Evolutionary conservation across 2,113 vertebrate genomes (phyloP), one percentile per base, ranked within the genome.

Genomic region (Heterotilapia buettikoferi): DNA sequence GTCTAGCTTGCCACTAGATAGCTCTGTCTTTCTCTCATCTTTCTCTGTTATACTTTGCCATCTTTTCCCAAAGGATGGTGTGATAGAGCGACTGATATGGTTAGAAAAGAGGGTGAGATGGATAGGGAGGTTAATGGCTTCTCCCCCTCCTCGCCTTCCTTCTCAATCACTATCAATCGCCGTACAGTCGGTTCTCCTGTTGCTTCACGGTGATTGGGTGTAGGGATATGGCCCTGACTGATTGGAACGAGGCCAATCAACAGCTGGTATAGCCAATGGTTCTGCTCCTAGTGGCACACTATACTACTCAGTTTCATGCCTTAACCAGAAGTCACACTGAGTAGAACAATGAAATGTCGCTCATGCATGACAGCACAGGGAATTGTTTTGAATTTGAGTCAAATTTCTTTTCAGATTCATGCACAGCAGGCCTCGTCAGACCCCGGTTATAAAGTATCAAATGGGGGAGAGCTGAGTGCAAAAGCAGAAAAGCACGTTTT

Each of bases 81-180:
- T 52, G 93, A 95, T 95, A 61, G 89, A 92, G 88, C 66, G 89
- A 86, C 90, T 93, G 94, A 95, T 94, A 92, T 90, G 91, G 86
- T 95, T 94, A 88, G 92, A 87, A 89, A 88, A 83, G 88, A 85
- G 84, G 84, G 89, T 19, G 61, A 92, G 91, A 93, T 90, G 85
- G 93, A 94, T 88, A 82, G 87, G 68, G 90, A 89, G 92, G 91
- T 93, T 96, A 94, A 94, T 95, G 90, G 87, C 89, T 91, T 94
- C 87, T 57, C 73, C 61, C 85, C 83, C 80, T 84, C 84, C 73
- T 52, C 85, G 45, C 33, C n/a, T 82, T 89, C 90, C 82, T 90
- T 88, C 90, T 91, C 86, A 85, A 81, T 93, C 89, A 76, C 90
- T 86, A 89, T 92, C 90, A 93, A 88, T 84, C 33, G 81, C 80